These are phyloP conservation scores for Arizona elegans DNA, from an alignment of 2,113 vertebrate genomes.

Conservation along the genomic window DNA sequence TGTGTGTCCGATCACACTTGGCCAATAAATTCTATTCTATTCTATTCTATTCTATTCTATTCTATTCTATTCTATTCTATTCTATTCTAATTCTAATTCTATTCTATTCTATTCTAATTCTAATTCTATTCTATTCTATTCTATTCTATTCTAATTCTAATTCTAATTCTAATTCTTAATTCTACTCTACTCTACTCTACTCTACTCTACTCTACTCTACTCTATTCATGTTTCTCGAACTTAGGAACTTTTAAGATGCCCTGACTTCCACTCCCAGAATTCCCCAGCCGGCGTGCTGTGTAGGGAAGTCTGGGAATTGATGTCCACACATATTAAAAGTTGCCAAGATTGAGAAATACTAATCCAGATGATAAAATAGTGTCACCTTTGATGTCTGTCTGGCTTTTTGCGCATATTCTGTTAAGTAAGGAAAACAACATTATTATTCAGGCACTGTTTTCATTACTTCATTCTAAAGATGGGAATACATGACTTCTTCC, in stretches of 20 bases:
- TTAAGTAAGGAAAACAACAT: not conserved
- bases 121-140: too few species aligned
- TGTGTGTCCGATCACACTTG: too few species aligned
- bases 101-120: too few species aligned
- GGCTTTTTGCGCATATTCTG: not conserved
- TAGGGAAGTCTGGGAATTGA: not conserved
- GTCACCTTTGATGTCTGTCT: not conserved
- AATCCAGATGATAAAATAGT: not conserved
- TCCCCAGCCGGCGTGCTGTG: not conserved
- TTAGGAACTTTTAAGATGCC: not conserved
- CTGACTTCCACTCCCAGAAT: not conserved
- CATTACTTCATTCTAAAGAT: not conserved
- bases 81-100: too few species aligned
- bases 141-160: too few species aligned
- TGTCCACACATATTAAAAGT: not conserved
- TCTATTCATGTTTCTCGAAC: too few species aligned
- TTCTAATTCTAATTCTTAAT: too few species aligned
- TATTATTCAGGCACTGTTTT: not conserved
- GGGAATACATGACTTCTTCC: not conserved
- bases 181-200: too few species aligned
- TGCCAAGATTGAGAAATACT: not conserved
- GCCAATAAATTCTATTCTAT: too few species aligned
- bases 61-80: too few species aligned
- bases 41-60: too few species aligned
- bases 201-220: accelerated